These are phyloP conservation scores for Brachystomella parvula DNA, from an alignment of 1,140 invertebrate genomes.

Conservation along the genomic window DNA sequence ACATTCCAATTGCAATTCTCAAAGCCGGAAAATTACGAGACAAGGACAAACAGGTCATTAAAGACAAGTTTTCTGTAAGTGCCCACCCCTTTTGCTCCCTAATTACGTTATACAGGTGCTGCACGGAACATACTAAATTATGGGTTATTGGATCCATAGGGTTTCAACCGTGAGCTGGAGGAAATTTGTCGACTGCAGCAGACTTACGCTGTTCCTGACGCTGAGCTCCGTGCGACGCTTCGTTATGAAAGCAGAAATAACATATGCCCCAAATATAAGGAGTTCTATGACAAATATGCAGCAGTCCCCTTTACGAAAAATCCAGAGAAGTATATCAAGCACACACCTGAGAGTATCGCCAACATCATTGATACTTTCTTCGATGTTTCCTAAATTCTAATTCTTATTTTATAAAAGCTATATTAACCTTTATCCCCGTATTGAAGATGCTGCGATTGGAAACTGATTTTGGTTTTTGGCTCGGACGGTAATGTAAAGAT, in stretches of 20 bases:
- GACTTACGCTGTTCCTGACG: constrained; percentile 85
- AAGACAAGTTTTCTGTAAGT: constrained; percentile 83
- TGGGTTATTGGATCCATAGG: no score
- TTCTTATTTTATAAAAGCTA: background rate
- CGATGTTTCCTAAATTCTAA: constrained; percentile 53
- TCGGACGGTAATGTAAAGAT: no score
- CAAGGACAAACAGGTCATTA: constrained; percentile 80
- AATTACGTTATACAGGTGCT: no score
- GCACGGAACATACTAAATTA: no score
- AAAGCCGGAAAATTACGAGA: constrained; percentile 67
- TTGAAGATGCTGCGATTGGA: no score
- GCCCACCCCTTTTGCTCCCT: background rate
- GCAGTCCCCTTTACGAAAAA: constrained; percentile 80
- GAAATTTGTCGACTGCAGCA: constrained; percentile 76
- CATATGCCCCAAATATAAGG: constrained; percentile 72
- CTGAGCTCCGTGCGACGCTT: constrained; percentile 69
- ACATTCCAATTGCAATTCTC: constrained; percentile 51
- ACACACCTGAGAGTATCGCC: constrained; percentile 72
- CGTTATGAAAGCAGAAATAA: constrained; percentile 77
- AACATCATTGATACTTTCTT: constrained; percentile 74
- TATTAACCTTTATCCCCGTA: background rate
- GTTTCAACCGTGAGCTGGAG: constrained; percentile 92
- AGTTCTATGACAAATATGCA: constrained; percentile 66
- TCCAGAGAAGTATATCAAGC: constrained; percentile 88
- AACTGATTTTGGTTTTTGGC: no score